Percentiles rank a stretch among this genome's conserved stretches.
These are phyloP conservation scores for Pseudomugil gertrudae DNA, from an alignment of 2,797 vertebrate genomes.

Conservation along the genomic window DNA sequence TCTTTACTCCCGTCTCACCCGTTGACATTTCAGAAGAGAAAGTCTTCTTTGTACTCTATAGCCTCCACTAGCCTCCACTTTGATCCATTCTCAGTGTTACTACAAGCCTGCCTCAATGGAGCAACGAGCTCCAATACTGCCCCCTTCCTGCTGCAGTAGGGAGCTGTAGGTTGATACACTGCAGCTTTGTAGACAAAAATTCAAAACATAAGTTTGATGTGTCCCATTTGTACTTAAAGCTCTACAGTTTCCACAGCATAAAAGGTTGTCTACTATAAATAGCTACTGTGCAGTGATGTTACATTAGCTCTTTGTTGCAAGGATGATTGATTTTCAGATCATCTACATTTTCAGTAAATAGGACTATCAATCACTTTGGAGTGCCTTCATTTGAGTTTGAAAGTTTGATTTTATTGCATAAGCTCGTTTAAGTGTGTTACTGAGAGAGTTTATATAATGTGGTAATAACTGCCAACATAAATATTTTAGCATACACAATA, in stretches of 20 bases:
- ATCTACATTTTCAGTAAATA: constrained; percentile 36
- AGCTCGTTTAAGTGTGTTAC: not conserved
- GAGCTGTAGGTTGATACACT: constrained; percentile 30
- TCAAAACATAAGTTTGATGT: constrained; percentile 39
- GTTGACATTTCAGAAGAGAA: constrained; percentile 70
- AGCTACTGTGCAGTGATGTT: constrained; percentile 27
- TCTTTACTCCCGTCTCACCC: constrained; percentile 65
- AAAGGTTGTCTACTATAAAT: constrained; percentile 41
- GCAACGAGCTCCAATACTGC: constrained; percentile 42
- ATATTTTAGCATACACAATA: not conserved
- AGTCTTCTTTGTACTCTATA: constrained; percentile 48
- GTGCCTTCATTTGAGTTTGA: constrained; percentile 23
- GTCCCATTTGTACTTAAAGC: constrained; percentile 26
- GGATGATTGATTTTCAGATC: constrained; percentile 49
- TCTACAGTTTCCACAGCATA: constrained; percentile 33
- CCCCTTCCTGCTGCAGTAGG: constrained; percentile 37
- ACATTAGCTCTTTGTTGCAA: constrained; percentile 24
- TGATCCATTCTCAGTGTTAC: constrained; percentile 54
- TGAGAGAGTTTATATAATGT: not conserved
- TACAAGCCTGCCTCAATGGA: constrained; percentile 23
- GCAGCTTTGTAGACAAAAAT: constrained; percentile 28
- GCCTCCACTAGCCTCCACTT: constrained; percentile 52
- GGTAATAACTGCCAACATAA: not conserved
- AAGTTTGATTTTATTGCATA: constrained; percentile 19
- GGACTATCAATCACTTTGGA: constrained; percentile 41